These are phyloP conservation scores for Xanthia togata DNA, from an alignment of 2,888 invertebrate species.

Conservation along the genomic window DNA sequence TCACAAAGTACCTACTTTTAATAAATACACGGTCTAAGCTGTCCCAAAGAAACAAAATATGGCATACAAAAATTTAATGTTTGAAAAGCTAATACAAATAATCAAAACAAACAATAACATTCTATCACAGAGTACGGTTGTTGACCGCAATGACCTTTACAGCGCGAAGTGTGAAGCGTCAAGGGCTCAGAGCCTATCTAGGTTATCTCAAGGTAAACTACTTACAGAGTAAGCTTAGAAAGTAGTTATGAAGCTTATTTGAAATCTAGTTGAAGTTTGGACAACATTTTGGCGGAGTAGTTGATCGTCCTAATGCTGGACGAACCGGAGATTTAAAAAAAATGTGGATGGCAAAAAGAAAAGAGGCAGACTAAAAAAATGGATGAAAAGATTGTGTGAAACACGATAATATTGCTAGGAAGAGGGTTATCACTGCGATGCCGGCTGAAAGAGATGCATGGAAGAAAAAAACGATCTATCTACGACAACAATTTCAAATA, in stretches of 20 bases:
- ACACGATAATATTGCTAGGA: background rate
- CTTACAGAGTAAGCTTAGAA: background rate
- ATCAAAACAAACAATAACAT: slow-evolving; percentile 20
- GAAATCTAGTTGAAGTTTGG: background rate
- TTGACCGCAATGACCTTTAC: slow-evolving; percentile 45
- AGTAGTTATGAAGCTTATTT: background rate
- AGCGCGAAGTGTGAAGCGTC: slow-evolving; percentile 23
- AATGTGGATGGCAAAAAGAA: too few relatives aligned
- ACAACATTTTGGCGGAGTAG: background rate
- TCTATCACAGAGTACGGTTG: slow-evolving; percentile 10
- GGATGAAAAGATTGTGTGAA: background rate
- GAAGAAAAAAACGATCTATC: background rate
- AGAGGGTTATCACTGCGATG: background rate
- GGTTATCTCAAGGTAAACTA: slow-evolving; percentile 45
- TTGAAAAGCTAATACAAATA: background rate
- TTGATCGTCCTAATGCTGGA: too few relatives aligned
- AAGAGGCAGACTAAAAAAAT: background rate
- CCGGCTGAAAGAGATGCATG: background rate
- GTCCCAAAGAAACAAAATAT: background rate
- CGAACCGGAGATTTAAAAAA: too few relatives aligned
- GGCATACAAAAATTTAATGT: background rate
- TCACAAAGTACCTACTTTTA: background rate
- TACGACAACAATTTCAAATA: too few relatives aligned
- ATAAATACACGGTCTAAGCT: background rate
- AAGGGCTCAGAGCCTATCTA: slow-evolving; percentile 24